Evolutionary conservation across 2,888 invertebrate genomes (phyloP).

Genomic region (Macropis europaea): DNA sequence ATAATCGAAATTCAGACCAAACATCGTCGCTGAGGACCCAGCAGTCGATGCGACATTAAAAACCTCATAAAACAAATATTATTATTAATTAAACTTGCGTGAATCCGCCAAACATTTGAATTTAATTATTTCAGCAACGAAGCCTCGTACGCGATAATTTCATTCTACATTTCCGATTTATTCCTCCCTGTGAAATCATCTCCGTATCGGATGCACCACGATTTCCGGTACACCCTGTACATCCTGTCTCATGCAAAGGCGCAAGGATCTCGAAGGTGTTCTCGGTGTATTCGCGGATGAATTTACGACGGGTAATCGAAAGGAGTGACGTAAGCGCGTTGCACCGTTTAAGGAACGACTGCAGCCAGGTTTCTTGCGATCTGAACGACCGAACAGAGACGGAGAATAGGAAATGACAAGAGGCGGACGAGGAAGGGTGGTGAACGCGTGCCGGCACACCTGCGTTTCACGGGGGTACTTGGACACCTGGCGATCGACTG

Average conservation of each 20-base stretch:
- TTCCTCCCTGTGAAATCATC: no score
- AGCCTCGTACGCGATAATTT: no score
- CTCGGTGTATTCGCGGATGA: slow-evolving; percentile 13
- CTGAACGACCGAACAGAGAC: background rate
- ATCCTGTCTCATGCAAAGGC: background rate
- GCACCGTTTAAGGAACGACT: slow-evolving; percentile 18
- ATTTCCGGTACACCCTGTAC: no score
- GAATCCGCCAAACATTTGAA: no score
- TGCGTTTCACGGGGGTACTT: slow-evolving; percentile 58
- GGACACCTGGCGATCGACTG: slow-evolving; percentile 61
- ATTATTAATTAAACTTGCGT: no score
- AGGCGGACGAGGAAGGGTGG: slow-evolving; percentile 7
- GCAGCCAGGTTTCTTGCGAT: slow-evolving; percentile 19
- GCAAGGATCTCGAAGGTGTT: background rate
- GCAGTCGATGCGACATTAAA: no score
- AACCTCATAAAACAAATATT: no score
- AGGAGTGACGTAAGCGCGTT: slow-evolving; percentile 35
- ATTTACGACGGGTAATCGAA: slow-evolving; percentile 10
- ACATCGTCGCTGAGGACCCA: no score
- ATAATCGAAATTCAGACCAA: no score
- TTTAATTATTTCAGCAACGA: no score
- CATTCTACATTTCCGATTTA: no score
- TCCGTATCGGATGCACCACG: no score
- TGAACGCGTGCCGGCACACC: slow-evolving; percentile 70
- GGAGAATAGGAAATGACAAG: slow-evolving; percentile 4